Evolutionary conservation across 2,797 vertebrate genomes (phyloP).

Genomic region (Crax fasciolata): DNA sequence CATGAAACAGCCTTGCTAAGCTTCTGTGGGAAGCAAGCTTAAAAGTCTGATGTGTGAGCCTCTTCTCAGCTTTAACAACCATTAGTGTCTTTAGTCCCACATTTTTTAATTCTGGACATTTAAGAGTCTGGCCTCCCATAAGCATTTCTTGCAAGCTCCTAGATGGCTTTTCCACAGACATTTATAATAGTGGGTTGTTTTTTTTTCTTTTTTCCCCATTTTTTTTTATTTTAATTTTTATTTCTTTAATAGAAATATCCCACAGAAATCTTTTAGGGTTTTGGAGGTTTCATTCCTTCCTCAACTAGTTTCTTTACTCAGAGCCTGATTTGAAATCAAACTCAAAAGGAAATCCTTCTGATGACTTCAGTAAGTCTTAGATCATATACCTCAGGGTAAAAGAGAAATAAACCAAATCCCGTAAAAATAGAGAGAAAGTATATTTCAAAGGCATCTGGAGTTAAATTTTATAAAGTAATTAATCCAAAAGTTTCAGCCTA

Average conservation of each 20-base stretch:
- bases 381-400: slow-evolving; percentile 5
- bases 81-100: slow-evolving; percentile 14
- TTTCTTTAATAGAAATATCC: not conserved
- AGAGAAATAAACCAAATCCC: not conserved
- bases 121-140: not conserved
- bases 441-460: slow-evolving; percentile 31
- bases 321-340: slow-evolving; percentile 32
- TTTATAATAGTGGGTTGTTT: slow-evolving; percentile 13
- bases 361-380: slow-evolving; percentile 30
- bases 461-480: slow-evolving; percentile 9
- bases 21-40: slow-evolving; percentile 19
- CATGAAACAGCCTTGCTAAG: not conserved
- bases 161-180: slow-evolving; percentile 43
- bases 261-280: slow-evolving; percentile 21
- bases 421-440: slow-evolving; percentile 5
- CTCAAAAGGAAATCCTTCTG: slow-evolving; percentile 38
- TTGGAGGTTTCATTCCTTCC: slow-evolving; percentile 44
- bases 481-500: slow-evolving; percentile 6
- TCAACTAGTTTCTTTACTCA: slow-evolving; percentile 38
- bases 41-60: not conserved
- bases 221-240: not conserved
- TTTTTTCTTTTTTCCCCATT: not conserved
- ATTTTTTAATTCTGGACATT: slow-evolving; percentile 11
- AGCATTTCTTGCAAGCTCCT: slow-evolving; percentile 37
- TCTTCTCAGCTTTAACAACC: slow-evolving; percentile 42